A percentile compares a stretch with the other conserved stretches of the same genome.
Conservation (phyloP, 2,113 vertebrate species). For the Megatriorchis doriae region DNA sequence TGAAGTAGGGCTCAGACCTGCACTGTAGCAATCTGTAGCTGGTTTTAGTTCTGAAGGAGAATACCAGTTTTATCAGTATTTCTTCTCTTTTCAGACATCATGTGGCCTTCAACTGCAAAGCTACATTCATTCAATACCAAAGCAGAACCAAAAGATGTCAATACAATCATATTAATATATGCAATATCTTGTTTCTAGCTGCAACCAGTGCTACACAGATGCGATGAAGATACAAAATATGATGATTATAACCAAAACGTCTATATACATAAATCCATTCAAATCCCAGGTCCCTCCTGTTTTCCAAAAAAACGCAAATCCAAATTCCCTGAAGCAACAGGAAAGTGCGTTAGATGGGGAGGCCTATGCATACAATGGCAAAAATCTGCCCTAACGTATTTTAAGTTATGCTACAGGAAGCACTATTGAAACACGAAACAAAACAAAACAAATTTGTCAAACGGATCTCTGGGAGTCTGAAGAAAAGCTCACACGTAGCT, state of each 20-base stretch:
- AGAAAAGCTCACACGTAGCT: not conserved
- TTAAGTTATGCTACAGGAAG: not conserved
- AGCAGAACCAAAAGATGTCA: not conserved
- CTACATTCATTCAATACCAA: not conserved
- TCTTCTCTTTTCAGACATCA: not conserved
- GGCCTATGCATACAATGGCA: not conserved
- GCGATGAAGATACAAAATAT: not conserved
- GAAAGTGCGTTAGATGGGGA: not conserved
- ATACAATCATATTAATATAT: not conserved
- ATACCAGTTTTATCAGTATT: not conserved
- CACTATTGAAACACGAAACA: not conserved
- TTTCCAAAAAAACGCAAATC: not conserved
- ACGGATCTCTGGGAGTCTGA: not conserved
- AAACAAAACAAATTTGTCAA: not conserved
- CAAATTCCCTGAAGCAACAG: not conserved
- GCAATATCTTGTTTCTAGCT: not conserved
- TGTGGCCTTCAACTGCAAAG: not conserved
- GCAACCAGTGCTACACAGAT: not conserved
- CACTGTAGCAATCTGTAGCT: not conserved
- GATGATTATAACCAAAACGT: not conserved
- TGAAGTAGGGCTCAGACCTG: not conserved
- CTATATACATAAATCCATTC: not conserved
- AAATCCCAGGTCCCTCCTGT: not conserved
- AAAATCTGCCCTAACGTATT: not conserved
- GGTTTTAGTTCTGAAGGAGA: not conserved